Percentiles rank a stretch among this genome's conserved stretches.
These are phyloP conservation scores for Pangasius krempfi DNA, from an alignment of 2,797 vertebrate genomes.

Conservation along the genomic window DNA sequence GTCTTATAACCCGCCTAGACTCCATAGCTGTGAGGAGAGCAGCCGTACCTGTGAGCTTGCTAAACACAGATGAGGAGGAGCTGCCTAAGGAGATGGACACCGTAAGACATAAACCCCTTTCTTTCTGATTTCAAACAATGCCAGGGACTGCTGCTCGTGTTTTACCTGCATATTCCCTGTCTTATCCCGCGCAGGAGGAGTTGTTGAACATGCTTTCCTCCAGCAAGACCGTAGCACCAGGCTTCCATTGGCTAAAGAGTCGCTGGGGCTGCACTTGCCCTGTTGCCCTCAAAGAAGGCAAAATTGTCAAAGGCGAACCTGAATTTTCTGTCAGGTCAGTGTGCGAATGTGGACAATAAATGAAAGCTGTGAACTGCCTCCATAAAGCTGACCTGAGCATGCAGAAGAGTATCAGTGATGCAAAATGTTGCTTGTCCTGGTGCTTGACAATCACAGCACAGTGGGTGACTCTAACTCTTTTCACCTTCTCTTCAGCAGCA, in stretches of 20 bases:
- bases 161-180: conserved; percentile 8
- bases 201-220: conserved; percentile 76
- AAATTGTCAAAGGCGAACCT: conserved; percentile 75
- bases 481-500: background rate
- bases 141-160: background rate
- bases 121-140: background rate
- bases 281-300: conserved; percentile 85
- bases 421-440: background rate
- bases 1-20: conserved; percentile 72
- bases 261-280: conserved; percentile 87
- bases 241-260: conserved; percentile 87
- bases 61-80: conserved; percentile 73
- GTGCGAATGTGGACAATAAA: background rate
- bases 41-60: conserved; percentile 78
- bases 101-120: conserved; percentile 67
- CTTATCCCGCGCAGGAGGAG: conserved; percentile 75
- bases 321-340: conserved; percentile 87
- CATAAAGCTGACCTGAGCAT: background rate
- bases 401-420: background rate
- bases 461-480: background rate
- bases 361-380: background rate
- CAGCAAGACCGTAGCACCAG: conserved; percentile 72
- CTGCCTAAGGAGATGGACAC: conserved; percentile 68
- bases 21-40: conserved; percentile 79
- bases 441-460: background rate